Evolutionary conservation across 2,888 invertebrate species (phyloP).

Genomic region (Diaprepes abbreviatus): DNA sequence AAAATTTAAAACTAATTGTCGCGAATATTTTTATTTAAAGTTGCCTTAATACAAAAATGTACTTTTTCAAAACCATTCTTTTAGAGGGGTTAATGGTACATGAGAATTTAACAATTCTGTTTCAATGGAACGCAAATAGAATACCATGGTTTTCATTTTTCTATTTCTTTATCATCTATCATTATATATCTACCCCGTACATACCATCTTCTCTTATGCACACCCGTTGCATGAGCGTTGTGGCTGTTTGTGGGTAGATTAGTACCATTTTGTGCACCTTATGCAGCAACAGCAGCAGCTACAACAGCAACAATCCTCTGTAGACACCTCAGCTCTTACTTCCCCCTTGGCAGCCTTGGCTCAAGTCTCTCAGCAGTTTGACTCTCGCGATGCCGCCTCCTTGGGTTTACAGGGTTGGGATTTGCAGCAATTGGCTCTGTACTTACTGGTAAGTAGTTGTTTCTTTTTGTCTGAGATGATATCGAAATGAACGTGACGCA

Average conservation of each 20-base stretch:
- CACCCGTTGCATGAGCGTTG: conserved; percentile 44
- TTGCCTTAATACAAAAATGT: no score
- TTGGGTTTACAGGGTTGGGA: conserved; percentile 80
- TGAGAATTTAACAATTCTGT: no score
- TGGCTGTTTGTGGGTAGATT: conserved; percentile 49
- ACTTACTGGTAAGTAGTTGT: conserved; percentile 77
- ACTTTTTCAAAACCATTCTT: no score
- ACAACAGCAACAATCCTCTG: conserved; percentile 59
- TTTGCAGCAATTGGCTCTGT: conserved; percentile 80
- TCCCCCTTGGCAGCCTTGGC: conserved; percentile 68
- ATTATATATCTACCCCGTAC: conserved; percentile 53
- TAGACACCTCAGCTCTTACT: conserved; percentile 63
- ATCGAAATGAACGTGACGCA: conserved; percentile 40
- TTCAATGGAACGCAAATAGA: background rate
- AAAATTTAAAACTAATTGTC: no score
- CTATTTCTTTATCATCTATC: conserved; percentile 37
- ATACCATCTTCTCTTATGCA: conserved; percentile 47
- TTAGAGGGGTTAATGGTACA: no score
- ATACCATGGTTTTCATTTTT: conserved; percentile 4
- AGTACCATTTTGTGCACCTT: conserved; percentile 43
- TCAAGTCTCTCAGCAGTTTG: conserved; percentile 68
- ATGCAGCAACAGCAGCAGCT: conserved; percentile 55
- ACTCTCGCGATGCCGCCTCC: conserved; percentile 66
- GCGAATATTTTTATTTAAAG: no score
- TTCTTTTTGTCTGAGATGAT: conserved; percentile 12